phyloP scores from a whole-genome alignment of 2,888 invertebrate genomes.

The Drosophila lutescens region DNA sequence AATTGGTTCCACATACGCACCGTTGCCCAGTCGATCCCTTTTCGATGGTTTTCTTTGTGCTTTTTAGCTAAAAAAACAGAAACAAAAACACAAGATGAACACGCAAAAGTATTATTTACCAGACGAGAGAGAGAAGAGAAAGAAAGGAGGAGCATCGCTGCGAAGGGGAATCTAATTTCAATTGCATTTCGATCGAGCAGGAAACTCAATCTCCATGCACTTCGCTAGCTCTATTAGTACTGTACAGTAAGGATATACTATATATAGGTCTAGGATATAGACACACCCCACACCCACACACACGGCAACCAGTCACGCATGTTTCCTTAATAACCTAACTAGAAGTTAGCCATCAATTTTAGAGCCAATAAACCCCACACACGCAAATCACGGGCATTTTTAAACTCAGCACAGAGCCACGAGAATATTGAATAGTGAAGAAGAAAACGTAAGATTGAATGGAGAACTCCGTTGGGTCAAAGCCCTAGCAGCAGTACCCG shows the following conservation, averaged over 20 bases:
- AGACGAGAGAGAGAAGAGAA: conserved; percentile 24
- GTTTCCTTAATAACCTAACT: conserved; percentile 74
- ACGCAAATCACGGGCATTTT: conserved; percentile 26
- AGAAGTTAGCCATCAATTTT: conserved; percentile 55
- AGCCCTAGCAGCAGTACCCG: not conserved
- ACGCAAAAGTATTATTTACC: conserved; percentile 72
- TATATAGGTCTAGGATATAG: conserved; percentile 58
- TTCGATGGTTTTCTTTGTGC: conserved; percentile 44
- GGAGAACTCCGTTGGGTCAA: conserved; percentile 11
- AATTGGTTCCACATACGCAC: conserved; percentile 40
- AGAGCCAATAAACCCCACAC: conserved; percentile 15
- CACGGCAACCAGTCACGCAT: conserved; percentile 43
- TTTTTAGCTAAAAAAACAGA: conserved; percentile 9
- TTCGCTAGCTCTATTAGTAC: conserved; percentile 58
- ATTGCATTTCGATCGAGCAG: conserved; percentile 41
- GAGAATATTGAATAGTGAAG: conserved; percentile 6
- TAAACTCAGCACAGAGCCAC: conserved; percentile 21
- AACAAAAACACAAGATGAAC: conserved; percentile 27
- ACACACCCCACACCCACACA: conserved; percentile 28
- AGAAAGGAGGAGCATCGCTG: conserved; percentile 17
- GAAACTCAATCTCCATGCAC: conserved; percentile 49
- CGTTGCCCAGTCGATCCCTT: conserved; percentile 34
- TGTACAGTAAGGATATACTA: conserved; percentile 69
- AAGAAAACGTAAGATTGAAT: conserved; percentile 4
- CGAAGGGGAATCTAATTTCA: conserved; percentile 32